Conservation (phyloP, 1,140 invertebrate genomes). For the Intoshia linei region DNA sequence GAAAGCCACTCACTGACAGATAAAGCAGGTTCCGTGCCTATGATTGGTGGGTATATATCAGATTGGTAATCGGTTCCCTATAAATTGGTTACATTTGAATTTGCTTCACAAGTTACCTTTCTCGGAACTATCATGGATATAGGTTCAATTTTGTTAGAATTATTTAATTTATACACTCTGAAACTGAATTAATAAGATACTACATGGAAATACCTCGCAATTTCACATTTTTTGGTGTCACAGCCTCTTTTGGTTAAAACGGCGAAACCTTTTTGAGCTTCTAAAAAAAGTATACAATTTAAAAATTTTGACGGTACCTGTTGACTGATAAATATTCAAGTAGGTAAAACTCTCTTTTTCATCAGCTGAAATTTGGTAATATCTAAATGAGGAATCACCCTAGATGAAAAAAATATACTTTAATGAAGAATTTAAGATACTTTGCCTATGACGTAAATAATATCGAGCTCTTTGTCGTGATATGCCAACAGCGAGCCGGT, state of each 20-base stretch:
- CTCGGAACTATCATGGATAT: slow-evolving; percentile 69
- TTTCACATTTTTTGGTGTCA: slow-evolving; percentile 41
- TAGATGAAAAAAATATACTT: too few species aligned
- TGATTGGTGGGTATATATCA: slow-evolving; percentile 65
- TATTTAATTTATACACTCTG: slow-evolving; percentile 68
- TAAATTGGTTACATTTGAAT: not conserved
- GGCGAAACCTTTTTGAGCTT: too few species aligned
- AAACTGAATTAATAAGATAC: too few species aligned
- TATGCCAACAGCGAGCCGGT: too few species aligned
- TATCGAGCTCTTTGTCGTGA: too few species aligned
- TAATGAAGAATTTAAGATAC: too few species aligned
- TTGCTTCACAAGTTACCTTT: slow-evolving; percentile 27
- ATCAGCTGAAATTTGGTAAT: too few species aligned
- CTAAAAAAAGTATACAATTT: slow-evolving; percentile 1
- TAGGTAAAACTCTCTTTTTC: too few species aligned
- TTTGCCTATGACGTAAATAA: too few species aligned
- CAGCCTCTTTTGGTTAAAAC: slow-evolving; percentile 76
- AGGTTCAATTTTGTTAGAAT: slow-evolving; percentile 49
- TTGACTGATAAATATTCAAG: too few species aligned
- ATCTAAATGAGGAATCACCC: too few species aligned
- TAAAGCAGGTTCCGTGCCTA: slow-evolving; percentile 41
- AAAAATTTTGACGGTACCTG: not conserved
- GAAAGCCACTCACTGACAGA: slow-evolving; percentile 53
- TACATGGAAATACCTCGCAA: too few species aligned
- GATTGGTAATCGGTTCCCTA: slow-evolving; percentile 30